These are phyloP conservation scores for Zaprionus inermis DNA, from an alignment of 1,140 invertebrate species.

Conservation along the genomic window DNA sequence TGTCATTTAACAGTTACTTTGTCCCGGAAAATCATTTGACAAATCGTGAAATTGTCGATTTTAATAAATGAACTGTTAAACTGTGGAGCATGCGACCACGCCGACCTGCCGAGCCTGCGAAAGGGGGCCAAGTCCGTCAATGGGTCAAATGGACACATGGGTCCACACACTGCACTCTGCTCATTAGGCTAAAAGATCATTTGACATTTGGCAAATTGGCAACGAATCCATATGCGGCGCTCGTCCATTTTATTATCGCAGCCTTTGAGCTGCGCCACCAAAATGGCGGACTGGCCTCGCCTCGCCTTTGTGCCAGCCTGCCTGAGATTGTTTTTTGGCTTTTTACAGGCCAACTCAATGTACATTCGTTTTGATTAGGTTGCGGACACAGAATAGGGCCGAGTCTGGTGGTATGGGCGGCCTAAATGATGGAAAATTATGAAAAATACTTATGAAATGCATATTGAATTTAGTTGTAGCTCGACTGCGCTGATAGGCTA, in stretches of 20 bases:
- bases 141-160: conserved; percentile 28
- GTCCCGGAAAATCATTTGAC: conserved; percentile 54
- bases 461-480: conserved; percentile 17
- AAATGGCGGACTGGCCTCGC: conserved; percentile 56
- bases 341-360: conserved; percentile 28
- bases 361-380: conserved; percentile 76
- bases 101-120: neutral
- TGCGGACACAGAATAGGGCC: too few species aligned
- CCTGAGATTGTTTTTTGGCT: neutral
- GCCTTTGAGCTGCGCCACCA: conserved; percentile 42
- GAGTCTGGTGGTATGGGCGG: conserved; percentile 30
- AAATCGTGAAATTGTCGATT: conserved; percentile 57
- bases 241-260: conserved; percentile 9
- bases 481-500: too few species aligned
- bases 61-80: conserved; percentile 25
- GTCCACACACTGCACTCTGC: conserved; percentile 3
- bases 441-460: conserved; percentile 26
- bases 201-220: conserved; percentile 57
- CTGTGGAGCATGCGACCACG: neutral
- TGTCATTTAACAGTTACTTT: conserved; percentile 33
- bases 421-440: conserved; percentile 28
- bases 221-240: conserved; percentile 27
- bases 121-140: conserved; percentile 9
- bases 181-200: conserved; percentile 41
- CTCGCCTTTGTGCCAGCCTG: conserved; percentile 45